phyloP scores from a whole-genome alignment of 2,888 invertebrate species.

The Clostera curtula region DNA sequence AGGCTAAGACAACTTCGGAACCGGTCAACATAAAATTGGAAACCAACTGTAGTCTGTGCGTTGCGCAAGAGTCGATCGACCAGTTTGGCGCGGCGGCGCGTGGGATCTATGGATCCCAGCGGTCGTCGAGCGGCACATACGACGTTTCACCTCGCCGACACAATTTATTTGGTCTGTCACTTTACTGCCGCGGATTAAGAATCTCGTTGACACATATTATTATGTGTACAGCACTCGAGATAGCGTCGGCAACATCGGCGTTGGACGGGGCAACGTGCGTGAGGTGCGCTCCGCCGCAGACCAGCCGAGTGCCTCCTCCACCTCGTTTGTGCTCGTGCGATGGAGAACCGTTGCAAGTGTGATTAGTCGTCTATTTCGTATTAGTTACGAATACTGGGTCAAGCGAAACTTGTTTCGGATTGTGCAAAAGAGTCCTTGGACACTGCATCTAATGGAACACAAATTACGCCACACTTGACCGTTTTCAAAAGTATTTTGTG shows the following conservation, averaged over 20 bases:
- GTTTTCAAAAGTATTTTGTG: too few species aligned
- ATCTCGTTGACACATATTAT: constrained; percentile 63
- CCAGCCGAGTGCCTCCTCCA: too few species aligned
- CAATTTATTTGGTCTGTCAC: constrained; percentile 53
- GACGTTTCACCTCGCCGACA: constrained; percentile 29
- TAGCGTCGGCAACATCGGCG: constrained; percentile 35
- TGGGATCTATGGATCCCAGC: constrained; percentile 52
- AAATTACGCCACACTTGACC: constrained; percentile 11
- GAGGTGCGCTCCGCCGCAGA: constrained; percentile 1
- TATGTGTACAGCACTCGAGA: constrained; percentile 38
- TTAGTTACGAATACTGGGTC: constrained; percentile 18
- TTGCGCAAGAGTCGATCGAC: constrained; percentile 68
- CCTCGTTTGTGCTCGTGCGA: too few species aligned
- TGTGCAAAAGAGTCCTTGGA: constrained; percentile 22
- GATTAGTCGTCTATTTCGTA: constrained; percentile 8
- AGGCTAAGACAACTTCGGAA: constrained; percentile 69
- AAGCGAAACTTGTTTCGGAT: constrained; percentile 22
- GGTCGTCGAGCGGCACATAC: constrained; percentile 28
- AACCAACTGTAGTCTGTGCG: constrained; percentile 67
- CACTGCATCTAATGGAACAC: background rate
- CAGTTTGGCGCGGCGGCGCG: constrained; percentile 61
- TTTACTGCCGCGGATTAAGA: constrained; percentile 59
- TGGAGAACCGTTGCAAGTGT: constrained; percentile 1
- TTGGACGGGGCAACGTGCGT: constrained; percentile 18
- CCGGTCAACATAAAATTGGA: constrained; percentile 76